phyloP scores from a whole-genome alignment of 2,113 vertebrate species.

The Nicator chloris region DNA sequence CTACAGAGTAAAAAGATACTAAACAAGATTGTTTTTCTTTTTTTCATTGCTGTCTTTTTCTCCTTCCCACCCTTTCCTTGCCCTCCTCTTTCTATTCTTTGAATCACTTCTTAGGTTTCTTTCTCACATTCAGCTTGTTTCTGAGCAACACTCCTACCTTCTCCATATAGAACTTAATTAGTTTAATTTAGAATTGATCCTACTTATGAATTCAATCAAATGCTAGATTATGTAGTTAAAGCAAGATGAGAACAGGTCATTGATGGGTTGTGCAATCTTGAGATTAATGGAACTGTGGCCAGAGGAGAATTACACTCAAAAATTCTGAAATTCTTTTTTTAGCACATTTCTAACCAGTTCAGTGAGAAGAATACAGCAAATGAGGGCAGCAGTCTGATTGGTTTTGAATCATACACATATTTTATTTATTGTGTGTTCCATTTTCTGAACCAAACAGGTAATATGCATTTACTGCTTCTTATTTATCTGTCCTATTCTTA shows the following conservation, averaged over 20 bases:
- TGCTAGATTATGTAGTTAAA: not conserved
- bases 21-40: not conserved
- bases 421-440: not conserved
- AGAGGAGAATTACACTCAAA: not conserved
- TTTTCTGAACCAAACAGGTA: not conserved
- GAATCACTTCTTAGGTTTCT: not conserved
- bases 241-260: not conserved
- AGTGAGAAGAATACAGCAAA: not conserved
- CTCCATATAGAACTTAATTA: not conserved
- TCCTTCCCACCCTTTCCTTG: not conserved
- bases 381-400: not conserved
- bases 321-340: not conserved
- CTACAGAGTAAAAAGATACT: not conserved
- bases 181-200: not conserved
- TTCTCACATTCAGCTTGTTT: slow-evolving; percentile 37
- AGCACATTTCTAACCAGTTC: not conserved
- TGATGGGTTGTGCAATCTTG: not conserved
- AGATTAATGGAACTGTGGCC: not conserved
- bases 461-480: not conserved
- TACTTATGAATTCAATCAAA: not conserved
- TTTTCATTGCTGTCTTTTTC: not conserved
- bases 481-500: not conserved
- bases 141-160: slow-evolving; percentile 55
- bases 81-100: not conserved
- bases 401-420: not conserved